Conservation (phyloP, 2,113 vertebrate genomes). For the Dasyurus viverrinus region DNA sequence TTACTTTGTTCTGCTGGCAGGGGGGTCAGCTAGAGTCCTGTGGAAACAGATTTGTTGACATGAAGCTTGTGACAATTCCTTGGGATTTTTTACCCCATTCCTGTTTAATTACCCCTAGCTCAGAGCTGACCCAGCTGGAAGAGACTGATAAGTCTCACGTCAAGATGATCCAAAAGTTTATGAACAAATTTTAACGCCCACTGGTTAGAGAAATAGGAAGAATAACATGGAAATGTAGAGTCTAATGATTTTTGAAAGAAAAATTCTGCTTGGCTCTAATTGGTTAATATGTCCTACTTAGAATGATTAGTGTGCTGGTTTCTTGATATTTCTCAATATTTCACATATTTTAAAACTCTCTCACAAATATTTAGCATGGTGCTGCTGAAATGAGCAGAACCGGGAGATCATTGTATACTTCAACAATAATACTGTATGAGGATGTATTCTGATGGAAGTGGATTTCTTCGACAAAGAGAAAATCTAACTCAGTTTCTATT, state of each 20-base stretch:
- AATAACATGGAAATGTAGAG: neutral
- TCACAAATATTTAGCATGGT: neutral
- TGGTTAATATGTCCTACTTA: neutral
- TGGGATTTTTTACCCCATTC: neutral
- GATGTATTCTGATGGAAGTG: too few species aligned
- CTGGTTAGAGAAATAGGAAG: neutral
- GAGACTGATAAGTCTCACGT: slow-evolving; percentile 32
- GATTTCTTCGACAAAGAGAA: too few species aligned
- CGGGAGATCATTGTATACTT: too few species aligned
- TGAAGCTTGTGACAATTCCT: neutral
- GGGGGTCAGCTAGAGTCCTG: neutral
- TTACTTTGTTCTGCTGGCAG: slow-evolving; percentile 10
- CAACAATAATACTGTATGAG: too few species aligned
- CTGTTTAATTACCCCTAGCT: neutral
- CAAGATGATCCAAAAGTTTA: slow-evolving; percentile 8
- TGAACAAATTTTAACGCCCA: neutral
- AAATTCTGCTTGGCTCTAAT: neutral
- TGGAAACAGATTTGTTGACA: neutral
- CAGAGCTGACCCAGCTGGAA: slow-evolving; percentile 10
- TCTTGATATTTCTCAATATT: neutral
- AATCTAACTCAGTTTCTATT: too few species aligned
- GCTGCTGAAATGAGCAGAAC: too few species aligned
- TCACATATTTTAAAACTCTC: neutral
- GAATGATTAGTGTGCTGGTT: neutral
- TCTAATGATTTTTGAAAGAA: neutral